These are phyloP conservation scores for Ceratina calcarata DNA, from an alignment of 1,140 invertebrate genomes.

Conservation along the genomic window DNA sequence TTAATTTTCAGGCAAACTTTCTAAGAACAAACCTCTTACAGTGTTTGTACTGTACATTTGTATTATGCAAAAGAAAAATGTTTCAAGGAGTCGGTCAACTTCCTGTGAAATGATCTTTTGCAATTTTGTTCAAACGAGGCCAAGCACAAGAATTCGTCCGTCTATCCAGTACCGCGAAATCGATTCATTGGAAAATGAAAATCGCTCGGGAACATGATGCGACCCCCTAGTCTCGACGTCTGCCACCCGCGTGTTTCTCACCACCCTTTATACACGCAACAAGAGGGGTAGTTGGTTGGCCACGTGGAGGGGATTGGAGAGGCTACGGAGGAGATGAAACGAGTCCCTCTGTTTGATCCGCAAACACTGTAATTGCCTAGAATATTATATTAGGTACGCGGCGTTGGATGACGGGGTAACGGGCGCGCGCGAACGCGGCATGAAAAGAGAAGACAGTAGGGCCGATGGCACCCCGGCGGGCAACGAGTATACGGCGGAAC, in stretches of 20 bases:
- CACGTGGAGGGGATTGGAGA: slow-evolving; percentile 44
- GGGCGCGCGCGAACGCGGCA: slow-evolving; percentile 32
- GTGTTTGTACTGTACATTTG: background rate
- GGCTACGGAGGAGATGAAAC: slow-evolving; percentile 66
- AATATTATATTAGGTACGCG: slow-evolving; percentile 80
- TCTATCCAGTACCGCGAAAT: background rate
- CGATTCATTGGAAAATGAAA: slow-evolving; percentile 15
- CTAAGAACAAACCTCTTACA: slow-evolving; percentile 2
- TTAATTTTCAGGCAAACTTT: slow-evolving; percentile 33
- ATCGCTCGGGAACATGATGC: slow-evolving; percentile 23
- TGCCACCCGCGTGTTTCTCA: slow-evolving; percentile 72
- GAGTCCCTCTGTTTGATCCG: slow-evolving; percentile 80
- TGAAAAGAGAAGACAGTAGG: slow-evolving; percentile 42
- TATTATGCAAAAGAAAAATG: background rate
- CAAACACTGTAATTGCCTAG: slow-evolving; percentile 81
- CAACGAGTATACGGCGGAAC: slow-evolving; percentile 54
- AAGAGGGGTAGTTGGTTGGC: slow-evolving; percentile 30
- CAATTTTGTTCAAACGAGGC: too few species aligned
- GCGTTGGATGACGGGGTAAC: slow-evolving; percentile 65
- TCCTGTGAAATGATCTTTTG: too few species aligned
- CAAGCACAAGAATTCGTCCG: background rate
- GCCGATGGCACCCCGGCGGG: slow-evolving; percentile 44
- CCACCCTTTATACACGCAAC: slow-evolving; percentile 47
- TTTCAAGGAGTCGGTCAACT: background rate
- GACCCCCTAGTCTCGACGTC: slow-evolving; percentile 50